Percentiles rank a stretch among this genome's conserved stretches.
These are phyloP conservation scores for Oreochromis niloticus DNA, from an alignment of 2,113 vertebrate species.

Conservation along the genomic window DNA sequence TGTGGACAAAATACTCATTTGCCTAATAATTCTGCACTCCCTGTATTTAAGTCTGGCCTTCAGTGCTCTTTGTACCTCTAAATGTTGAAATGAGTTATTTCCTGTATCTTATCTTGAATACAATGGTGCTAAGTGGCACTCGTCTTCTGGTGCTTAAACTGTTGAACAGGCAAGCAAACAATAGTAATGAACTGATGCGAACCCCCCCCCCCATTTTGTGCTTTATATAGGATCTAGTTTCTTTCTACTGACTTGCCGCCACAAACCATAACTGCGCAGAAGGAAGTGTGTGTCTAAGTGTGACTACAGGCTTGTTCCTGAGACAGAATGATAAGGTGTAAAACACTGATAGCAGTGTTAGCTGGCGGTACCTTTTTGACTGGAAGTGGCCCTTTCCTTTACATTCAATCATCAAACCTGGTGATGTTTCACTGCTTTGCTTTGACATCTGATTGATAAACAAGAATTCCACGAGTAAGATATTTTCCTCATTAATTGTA, in stretches of 20 bases:
- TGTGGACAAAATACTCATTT: too few relatives aligned
- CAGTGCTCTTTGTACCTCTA: neutral
- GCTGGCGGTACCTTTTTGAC: neutral
- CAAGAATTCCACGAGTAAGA: neutral
- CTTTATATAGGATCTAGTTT: neutral
- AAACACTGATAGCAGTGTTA: neutral
- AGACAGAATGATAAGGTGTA: neutral
- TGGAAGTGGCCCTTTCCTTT: neutral
- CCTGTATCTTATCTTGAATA: neutral
- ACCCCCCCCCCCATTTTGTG: neutral
- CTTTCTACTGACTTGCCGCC: neutral
- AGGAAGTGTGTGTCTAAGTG: neutral
- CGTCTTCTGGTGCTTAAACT: neutral
- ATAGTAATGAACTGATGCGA: neutral
- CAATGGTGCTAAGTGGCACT: neutral
- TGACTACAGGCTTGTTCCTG: neutral
- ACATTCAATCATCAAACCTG: neutral
- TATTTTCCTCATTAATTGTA: neutral
- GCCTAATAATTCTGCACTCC: too few relatives aligned
- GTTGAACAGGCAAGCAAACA: neutral
- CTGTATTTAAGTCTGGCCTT: neutral
- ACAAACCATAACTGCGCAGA: neutral
- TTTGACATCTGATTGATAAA: neutral
- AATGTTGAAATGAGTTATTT: neutral
- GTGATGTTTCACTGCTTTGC: neutral